Base-by-base conservation (phyloP, 2,797 vertebrate genomes). In the Pipistrellus pygmaeus region DNA sequence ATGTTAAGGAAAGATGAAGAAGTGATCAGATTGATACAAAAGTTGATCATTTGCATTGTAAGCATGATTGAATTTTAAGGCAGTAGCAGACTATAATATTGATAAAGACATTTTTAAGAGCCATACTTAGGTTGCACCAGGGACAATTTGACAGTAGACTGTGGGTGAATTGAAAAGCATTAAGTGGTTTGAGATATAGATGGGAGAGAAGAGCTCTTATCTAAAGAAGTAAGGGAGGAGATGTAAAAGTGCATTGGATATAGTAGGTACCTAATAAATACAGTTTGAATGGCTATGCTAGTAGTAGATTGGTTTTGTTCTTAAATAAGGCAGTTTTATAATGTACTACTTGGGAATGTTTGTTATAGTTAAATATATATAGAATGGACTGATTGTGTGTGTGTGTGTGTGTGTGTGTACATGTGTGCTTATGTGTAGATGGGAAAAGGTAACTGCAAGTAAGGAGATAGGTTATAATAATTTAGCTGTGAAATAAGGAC, bases 21-120 rank as follows among this genome's bases (percentile, higher is more conserved):
- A 64, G 64, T 72, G 3, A n/a, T 48, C 17, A n/a, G 68, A 76
- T 12, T 55, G 46, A 77, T 71, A 68, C 23, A 75, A 85, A 85
- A 9, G 38, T 27, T 93, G 46, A 89, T 85, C 32, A 53, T 66
- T 69, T 93, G 9, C 15, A 51, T 85, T 32, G 15, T 81, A 69
- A 46, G 51, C 23, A 15, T 82, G n/a, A 21, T 91, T 62, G 27
- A 88, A 85, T 88, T 82, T 64, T 71, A 82, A 93, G 51, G 30
- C 18, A 91, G 14, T 77, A 76, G 35, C 38, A 81, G 6, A 69
- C 44, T 55, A 80, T 17, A 62, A 81, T 35, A 64, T 66, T 71
- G 44, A 51, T 46, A 76, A 85, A 88, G 38, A 27, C 60, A 88
- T 60, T 96, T 90, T 87, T 25, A 80, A 85, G 62, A 69, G 60